Evolutionary conservation across 2,113 vertebrate species (phyloP).

Genomic region (Centropus bengalensis): DNA sequence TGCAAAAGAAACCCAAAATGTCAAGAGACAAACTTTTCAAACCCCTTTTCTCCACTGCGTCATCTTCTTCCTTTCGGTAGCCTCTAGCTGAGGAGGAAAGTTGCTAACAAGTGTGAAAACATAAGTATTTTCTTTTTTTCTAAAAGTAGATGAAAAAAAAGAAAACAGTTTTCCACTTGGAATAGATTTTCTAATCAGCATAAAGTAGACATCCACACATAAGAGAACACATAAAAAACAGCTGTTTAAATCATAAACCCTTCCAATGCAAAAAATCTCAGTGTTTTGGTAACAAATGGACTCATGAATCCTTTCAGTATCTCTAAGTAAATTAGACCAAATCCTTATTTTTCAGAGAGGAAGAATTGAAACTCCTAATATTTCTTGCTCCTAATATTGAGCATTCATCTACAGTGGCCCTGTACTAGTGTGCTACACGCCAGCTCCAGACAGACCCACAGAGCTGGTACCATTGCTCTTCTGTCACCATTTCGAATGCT

Average conservation of each 20-base stretch:
- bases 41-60: not conserved
- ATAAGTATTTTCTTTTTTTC: not conserved
- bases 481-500: not conserved
- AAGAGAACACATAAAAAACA: not conserved
- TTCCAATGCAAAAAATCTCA: not conserved
- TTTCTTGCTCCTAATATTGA: not conserved
- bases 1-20: not conserved
- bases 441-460: not conserved
- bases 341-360: not conserved
- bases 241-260: not conserved
- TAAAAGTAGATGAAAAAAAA: not conserved
- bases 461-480: not conserved
- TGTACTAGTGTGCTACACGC: not conserved
- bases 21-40: not conserved
- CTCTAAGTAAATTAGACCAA: not conserved
- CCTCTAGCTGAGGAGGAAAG: not conserved
- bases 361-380: not conserved
- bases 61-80: not conserved
- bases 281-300: not conserved
- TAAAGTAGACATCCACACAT: not conserved
- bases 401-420: not conserved
- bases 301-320: not conserved
- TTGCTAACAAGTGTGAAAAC: not conserved
- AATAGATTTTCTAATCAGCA: not conserved
- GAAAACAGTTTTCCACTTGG: not conserved